Base-by-base conservation (phyloP, 1,140 invertebrate genomes). In the Brachionus rotundiformis region DNA sequence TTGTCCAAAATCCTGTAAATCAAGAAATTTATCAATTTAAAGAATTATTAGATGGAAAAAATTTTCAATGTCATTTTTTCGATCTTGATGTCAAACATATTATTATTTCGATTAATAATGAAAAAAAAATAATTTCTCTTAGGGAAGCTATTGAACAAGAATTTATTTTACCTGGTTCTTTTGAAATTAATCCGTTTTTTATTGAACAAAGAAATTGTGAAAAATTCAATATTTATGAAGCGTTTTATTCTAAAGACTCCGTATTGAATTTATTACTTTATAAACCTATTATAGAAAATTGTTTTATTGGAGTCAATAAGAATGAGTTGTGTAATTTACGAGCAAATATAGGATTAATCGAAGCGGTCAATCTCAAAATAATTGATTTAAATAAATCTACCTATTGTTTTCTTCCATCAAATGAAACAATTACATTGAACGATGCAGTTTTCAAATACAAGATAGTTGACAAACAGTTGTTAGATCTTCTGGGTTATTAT, bases 31-130 rank as follows among this genome's bases (percentile, higher is more conserved):
- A 79, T 39, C 8, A 16, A 63, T 79, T 79, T 19, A 23, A 79
- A 25, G n/a, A 25, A 8, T 16, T 79, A 8, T n/a, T 13, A 13
- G n/a, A 5, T 1, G 4, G 13, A 27, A 41, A 75, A 36, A 25
- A 33, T 23, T 54, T 8, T 16, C n/a, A n/a, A n/a, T n/a, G n/a
- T n/a, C n/a, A 59, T 27, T 79, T 79, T 33, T 79, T 79, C 41
- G 76, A 79, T 39, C 31, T 59, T 27, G 76, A 79, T 25, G 59
- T 29, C 0, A 79, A 59, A 25, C 76, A 79, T 19, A 79, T 79
- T 13, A 19, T 31, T 11, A 13, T 31, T 16, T 0, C 11, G n/a
- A 6, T 8, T 39, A 25, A 79, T 25, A 33, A 1, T 6, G 23
- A 79, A 6, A 54, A 27, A 29, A 36, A 39, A 36, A 23, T 79